Conservation (phyloP, 1,140 invertebrate genomes). For the Drosophila bipectinata region DNA sequence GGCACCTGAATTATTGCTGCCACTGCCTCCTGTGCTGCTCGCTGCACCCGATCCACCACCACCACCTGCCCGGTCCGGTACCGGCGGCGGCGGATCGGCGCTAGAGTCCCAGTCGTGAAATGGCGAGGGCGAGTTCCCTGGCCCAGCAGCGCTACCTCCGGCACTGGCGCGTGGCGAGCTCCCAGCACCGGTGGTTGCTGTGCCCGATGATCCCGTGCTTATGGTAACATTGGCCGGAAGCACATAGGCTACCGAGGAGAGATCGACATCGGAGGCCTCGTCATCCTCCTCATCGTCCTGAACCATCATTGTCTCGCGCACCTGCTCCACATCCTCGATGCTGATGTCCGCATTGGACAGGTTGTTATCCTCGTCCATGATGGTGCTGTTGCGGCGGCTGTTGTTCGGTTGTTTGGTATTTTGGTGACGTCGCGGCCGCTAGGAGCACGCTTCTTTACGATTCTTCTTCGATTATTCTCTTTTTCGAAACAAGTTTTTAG, state of each 20-base stretch:
- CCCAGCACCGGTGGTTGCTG: conserved; percentile 12
- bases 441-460: conserved; percentile 34
- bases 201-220: conserved; percentile 11
- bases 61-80: conserved; percentile 7
- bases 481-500: conserved; percentile 77
- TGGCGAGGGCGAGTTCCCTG: conserved; percentile 52
- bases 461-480: conserved; percentile 42
- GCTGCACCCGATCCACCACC: conserved; percentile 13
- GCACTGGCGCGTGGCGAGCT: conserved; percentile 11
- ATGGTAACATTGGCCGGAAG: conserved; percentile 42
- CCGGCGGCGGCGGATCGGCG: background rate
- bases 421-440: conserved; percentile 65
- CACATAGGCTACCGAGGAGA: conserved; percentile 53
- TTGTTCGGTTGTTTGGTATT: conserved; percentile 33
- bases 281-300: conserved; percentile 32
- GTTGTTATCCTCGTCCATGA: conserved; percentile 80
- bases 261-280: conserved; percentile 55
- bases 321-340: conserved; percentile 61
- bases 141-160: background rate
- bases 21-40: background rate
- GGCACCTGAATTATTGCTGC: background rate
- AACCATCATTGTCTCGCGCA: conserved; percentile 23
- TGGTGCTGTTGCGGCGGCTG: conserved; percentile 15
- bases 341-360: conserved; percentile 76
- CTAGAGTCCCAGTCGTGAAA: conserved; percentile 65